Evolutionary conservation across 2,113 vertebrate species (phyloP), one percentile per base, ranked within the genome.

Genomic region (Chaetodon trifascialis): DNA sequence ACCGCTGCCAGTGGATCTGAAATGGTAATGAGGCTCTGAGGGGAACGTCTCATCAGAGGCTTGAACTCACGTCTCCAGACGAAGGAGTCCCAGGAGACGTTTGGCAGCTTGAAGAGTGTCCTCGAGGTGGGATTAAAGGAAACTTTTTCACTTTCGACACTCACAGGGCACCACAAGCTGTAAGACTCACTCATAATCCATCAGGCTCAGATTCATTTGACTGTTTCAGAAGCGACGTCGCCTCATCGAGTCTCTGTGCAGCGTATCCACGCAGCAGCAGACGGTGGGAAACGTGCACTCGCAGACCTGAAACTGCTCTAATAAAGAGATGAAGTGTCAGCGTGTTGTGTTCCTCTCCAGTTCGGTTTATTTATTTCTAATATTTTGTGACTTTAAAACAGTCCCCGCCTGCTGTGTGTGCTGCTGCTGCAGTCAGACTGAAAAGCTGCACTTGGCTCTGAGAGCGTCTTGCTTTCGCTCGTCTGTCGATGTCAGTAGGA

Each of bases 401-500:
- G 46, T 36, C 30, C 1, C 30, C 30, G 3, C 30, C 30, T 30
- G 2, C 30, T 30, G 30, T 19, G 8, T 68, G n/a, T 51, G 46
- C 23, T 44, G 8, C 38, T 40, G 38, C 8, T 30, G 30, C 30
- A 7, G 56, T 56, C 21, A 60, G 69, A 74, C 40, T 59, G 36
- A 71, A 7, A 10, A 49, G n/a, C 59, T 66, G 56, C 21, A 64
- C 76, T 74, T 83, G 5, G 63, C 44, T 72, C 42, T 52, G 40
- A 62, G 52, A 63, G 73, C 55, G 19, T 38, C 30, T 30, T 30
- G 30, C 36, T 36, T 60, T 82, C 74, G 63, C 55, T 25, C 38
- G 66, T 89, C 73, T 64, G 88, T 88, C 80, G 76, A 51, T 77
- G 88, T 83, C 78, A 85, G 62, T 75, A 47, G 80, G 80, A 58